Evolutionary conservation across 2,888 invertebrate genomes (phyloP), one percentile per base, ranked within the genome.

Genomic region (Apocheima hispidaria): DNA sequence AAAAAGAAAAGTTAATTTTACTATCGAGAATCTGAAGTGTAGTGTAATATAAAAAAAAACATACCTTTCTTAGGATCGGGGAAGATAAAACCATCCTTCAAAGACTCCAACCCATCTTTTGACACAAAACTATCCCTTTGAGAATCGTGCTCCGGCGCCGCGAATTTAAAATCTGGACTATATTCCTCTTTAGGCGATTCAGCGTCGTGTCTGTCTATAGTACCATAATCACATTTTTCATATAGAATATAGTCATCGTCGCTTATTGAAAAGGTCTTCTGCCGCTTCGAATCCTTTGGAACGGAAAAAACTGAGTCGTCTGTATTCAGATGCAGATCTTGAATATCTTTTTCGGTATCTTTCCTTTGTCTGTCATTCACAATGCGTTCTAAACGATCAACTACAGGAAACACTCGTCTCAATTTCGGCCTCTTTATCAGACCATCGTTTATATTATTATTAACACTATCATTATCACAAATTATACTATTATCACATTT

Each of bases 401-500:
- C 81, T 20, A 89, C 78, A 0, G 91, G 91, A 7, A 86, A 83
- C 35, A 83, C 77, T 21, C 90, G 79, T 30, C 87, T 80, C 69
- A 92, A 70, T 63, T 90, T 92, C 33, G 93, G 93, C 76, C 92
- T 78, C 60, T 87, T 91, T 30, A 93, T 81, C 81, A 84, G 62
- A 75, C 68, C 64, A 44, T 78, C 82, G 58, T 71, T 80, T 64
- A 72, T 78, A 74, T 62, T 75, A 77, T 28, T 66, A 66, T 57
- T 64, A 53, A 83, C 73, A 82, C 72, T 78, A 81, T 69, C 73
- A 82, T 72, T 78, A 81, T 70, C 77, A 76, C 63, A 66, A 55
- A 61, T 70, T 83, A 82, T 81, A 82, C 77, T 74, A 82, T 84
- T 92, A 92, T 92, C 92, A 92, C 92, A 92, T 88, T 92, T 92